Evolutionary conservation across 2,113 vertebrate genomes (phyloP).

Genomic region (Amphilophus citrinellus): DNA sequence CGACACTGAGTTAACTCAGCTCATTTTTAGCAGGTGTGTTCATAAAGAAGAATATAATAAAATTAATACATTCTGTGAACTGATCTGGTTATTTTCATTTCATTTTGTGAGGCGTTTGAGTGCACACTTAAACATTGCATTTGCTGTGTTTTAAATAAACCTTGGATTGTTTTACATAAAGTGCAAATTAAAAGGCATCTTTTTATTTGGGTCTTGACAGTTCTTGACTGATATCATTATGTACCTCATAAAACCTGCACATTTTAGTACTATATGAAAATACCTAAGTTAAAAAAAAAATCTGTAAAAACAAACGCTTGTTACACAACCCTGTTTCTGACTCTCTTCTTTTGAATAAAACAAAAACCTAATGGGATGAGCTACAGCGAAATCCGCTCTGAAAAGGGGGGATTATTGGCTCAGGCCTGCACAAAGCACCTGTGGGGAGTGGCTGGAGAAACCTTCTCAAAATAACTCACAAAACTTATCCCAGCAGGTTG

Average conservation of each 20-base stretch:
- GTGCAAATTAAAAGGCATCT: not conserved
- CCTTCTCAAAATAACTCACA: constrained; percentile 46
- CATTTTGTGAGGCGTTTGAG: not conserved
- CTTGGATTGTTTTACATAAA: not conserved
- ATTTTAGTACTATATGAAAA: not conserved
- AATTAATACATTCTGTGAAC: not conserved
- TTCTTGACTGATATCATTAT: not conserved
- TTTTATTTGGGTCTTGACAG: not conserved
- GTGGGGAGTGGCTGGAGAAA: constrained; percentile 66
- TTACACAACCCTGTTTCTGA: not conserved
- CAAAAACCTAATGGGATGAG: constrained; percentile 26
- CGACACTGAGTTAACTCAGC: not conserved
- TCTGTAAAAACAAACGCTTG: not conserved
- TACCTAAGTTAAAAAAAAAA: not conserved
- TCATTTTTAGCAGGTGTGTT: not conserved
- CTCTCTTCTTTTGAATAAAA: constrained; percentile 6
- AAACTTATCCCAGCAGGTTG: constrained; percentile 56
- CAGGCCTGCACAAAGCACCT: constrained; percentile 69
- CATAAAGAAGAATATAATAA: not conserved
- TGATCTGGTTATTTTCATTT: not conserved
- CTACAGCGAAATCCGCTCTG: constrained; percentile 46
- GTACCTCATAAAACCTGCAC: not conserved
- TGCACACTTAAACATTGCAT: not conserved
- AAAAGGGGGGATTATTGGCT: constrained; percentile 68
- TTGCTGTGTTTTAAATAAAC: not conserved